Evolutionary conservation across 2,888 invertebrate species (phyloP).

Genomic region (Helicoverpa assulta): DNA sequence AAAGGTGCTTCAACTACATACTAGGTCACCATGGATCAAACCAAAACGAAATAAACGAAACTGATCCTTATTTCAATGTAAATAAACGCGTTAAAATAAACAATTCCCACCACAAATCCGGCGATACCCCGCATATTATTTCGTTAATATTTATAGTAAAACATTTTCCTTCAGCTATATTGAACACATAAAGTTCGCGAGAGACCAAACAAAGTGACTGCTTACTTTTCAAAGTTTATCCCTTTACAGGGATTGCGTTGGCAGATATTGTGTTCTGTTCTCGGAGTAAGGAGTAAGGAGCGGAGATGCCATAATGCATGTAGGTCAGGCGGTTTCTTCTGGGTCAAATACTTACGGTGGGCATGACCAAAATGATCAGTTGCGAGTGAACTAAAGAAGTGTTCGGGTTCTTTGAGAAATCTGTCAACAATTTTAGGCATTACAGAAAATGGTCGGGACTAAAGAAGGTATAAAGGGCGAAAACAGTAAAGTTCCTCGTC

Average conservation of each 20-base stretch:
- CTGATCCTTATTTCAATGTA: not conserved
- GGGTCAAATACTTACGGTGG: no score
- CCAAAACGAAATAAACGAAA: not conserved
- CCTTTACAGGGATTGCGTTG: constrained; percentile 32
- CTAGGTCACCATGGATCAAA: not conserved
- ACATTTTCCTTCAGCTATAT: constrained; percentile 50
- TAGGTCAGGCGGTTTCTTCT: no score
- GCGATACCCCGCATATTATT: constrained; percentile 35
- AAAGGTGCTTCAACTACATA: no score
- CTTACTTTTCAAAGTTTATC: constrained; percentile 56
- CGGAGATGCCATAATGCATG: no score
- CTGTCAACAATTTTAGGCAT: no score
- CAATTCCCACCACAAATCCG: constrained; percentile 30
- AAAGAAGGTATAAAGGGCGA: no score
- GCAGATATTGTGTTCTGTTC: constrained; percentile 47
- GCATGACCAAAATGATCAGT: no score
- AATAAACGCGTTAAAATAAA: constrained; percentile 32
- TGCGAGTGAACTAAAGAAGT: no score
- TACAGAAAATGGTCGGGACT: no score
- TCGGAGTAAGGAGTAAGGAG: no score
- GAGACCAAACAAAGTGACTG: constrained; percentile 38
- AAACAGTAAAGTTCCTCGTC: no score
- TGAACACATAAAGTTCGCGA: constrained; percentile 58
- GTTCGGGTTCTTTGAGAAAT: no score
- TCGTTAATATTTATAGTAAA: constrained; percentile 40